Conservation (phyloP, 2,888 invertebrate species). For the Apodemia zela region DNA sequence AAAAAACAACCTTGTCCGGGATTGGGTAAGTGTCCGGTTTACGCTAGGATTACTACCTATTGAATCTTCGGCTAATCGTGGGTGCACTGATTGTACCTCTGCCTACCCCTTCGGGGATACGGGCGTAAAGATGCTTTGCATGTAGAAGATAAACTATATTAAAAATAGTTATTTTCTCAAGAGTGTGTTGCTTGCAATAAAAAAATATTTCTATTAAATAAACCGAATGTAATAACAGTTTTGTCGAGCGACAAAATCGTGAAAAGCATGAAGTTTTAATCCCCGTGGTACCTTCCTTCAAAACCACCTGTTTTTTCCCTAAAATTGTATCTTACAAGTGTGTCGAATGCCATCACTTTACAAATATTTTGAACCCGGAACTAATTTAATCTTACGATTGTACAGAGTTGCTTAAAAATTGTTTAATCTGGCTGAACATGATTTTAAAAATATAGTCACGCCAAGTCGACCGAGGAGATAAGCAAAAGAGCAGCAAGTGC, state of each 20-base stretch:
- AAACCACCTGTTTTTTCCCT: conserved; percentile 23
- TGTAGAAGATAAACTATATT: too few relatives aligned
- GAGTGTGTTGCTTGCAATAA: neutral
- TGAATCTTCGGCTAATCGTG: too few relatives aligned
- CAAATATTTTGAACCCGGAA: neutral
- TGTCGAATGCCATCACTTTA: neutral
- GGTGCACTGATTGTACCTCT: too few relatives aligned
- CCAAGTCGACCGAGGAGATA: too few relatives aligned
- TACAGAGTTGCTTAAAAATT: neutral
- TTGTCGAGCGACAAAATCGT: conserved; percentile 7
- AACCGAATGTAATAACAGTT: neutral
- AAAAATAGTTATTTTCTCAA: neutral
- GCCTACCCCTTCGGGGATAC: too few relatives aligned
- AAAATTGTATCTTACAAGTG: neutral
- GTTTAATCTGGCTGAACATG: too few relatives aligned
- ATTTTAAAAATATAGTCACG: too few relatives aligned
- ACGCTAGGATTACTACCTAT: too few relatives aligned
- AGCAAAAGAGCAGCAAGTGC: too few relatives aligned
- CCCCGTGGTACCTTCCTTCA: conserved; percentile 45
- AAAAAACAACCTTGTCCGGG: too few relatives aligned
- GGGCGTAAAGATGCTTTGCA: too few relatives aligned
- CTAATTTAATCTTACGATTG: conserved; percentile 20
- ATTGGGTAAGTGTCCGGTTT: too few relatives aligned
- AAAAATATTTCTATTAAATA: neutral
- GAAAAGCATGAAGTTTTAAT: conserved; percentile 46